Evolutionary conservation across 2,113 vertebrate genomes (phyloP).

Genomic region (Hippocampus comes): DNA sequence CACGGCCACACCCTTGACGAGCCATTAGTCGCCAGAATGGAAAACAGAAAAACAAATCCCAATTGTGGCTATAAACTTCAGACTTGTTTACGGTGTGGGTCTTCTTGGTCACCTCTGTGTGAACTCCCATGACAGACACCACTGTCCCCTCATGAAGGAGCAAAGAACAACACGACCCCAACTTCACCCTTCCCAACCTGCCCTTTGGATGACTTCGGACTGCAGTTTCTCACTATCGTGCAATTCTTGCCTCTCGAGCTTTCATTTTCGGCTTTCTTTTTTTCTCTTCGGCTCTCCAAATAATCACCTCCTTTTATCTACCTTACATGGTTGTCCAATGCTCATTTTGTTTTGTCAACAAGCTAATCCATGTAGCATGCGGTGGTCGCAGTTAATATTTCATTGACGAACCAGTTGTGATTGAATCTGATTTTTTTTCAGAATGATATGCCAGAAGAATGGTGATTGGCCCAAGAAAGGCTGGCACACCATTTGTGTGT

Average conservation of each 20-base stretch:
- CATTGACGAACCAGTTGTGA: neutral
- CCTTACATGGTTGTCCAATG: too few relatives aligned
- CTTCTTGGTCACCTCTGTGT: conserved; percentile 77
- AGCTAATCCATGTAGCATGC: neutral
- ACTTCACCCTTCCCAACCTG: conserved; percentile 59
- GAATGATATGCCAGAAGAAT: conserved; percentile 13
- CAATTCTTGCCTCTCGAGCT: neutral
- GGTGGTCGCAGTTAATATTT: neutral
- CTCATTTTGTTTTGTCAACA: neutral
- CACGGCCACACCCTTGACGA: conserved; percentile 1
- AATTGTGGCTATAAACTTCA: conserved; percentile 73
- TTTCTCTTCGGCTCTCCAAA: neutral
- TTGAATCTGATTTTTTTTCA: neutral
- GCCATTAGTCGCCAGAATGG: conserved; percentile 42
- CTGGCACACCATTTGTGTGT: conserved; percentile 18
- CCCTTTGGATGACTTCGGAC: conserved; percentile 32
- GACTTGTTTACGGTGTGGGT: conserved; percentile 76
- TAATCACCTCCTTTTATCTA: neutral
- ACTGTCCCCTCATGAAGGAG: conserved; percentile 29
- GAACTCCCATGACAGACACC: conserved; percentile 74
- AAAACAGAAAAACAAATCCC: conserved; percentile 58
- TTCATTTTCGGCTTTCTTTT: neutral
- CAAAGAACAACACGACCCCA: conserved; percentile 51
- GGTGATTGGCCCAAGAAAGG: conserved; percentile 17
- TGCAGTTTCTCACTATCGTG: neutral